These are phyloP conservation scores for Sinocyclocheilus maitianheensis DNA, from an alignment of 2,113 vertebrate genomes.

Conservation along the genomic window DNA sequence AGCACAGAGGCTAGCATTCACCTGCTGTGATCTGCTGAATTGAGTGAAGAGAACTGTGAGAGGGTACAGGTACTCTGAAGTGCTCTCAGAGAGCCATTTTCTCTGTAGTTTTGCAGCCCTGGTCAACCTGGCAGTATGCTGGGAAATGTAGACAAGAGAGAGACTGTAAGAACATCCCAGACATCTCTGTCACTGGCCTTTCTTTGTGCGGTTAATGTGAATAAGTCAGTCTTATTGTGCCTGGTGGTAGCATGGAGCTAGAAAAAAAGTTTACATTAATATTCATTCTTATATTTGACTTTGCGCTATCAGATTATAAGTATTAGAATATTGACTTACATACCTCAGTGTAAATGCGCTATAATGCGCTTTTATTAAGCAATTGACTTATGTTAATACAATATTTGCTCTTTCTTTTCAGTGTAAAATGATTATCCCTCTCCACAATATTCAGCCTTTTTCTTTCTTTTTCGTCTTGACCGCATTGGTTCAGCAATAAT, in stretches of 20 bases:
- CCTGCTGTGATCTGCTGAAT: conserved; percentile 16
- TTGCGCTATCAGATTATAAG: conserved; percentile 4
- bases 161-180: neutral
- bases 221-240: neutral
- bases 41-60: conserved; percentile 29
- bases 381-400: conserved; percentile 28
- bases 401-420: conserved; percentile 10
- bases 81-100: conserved; percentile 35
- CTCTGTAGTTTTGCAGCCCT: conserved; percentile 1
- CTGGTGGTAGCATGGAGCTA: neutral
- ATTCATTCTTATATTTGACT: neutral
- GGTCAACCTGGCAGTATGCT: conserved; percentile 14
- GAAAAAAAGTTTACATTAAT: neutral
- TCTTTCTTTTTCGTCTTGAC: conserved; percentile 6
- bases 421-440: conserved; percentile 26
- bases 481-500: conserved; percentile 31
- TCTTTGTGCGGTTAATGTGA: neutral
- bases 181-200: conserved; percentile 4
- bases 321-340: conserved; percentile 5
- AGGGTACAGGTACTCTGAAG: conserved; percentile 8
- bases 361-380: conserved; percentile 17
- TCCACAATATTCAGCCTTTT: conserved; percentile 10
- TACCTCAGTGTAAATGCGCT: neutral
- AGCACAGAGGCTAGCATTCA: conserved; percentile 32
- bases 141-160: neutral